Evolutionary conservation across 2,797 vertebrate species (phyloP).

Genomic region (Glyptemys insculpta): DNA sequence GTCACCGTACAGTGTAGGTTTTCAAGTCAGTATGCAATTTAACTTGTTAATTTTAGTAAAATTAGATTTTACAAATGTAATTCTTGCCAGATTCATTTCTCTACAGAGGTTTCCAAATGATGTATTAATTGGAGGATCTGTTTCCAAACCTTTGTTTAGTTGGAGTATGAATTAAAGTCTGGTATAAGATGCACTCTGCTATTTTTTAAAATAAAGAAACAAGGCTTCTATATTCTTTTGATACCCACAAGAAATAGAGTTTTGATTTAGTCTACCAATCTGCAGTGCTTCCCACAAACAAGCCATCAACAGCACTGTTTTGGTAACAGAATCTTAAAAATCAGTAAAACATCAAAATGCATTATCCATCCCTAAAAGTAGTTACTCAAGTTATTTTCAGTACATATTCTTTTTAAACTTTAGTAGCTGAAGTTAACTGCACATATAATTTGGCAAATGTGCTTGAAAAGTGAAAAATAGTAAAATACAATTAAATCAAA

Average conservation of each 20-base stretch:
- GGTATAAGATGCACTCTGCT: not conserved
- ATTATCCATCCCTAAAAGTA: not conserved
- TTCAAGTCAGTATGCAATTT: not conserved
- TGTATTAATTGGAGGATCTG: not conserved
- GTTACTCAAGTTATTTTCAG: not conserved
- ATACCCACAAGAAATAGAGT: rapidly evolving
- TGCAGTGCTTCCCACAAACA: not conserved
- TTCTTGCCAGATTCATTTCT: slow-evolving; percentile 20
- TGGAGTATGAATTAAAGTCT: not conserved
- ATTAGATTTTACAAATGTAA: slow-evolving; percentile 8
- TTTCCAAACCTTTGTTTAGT: not conserved
- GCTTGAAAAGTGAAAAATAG: not conserved
- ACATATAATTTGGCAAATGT: not conserved
- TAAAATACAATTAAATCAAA: not conserved
- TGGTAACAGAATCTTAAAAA: not conserved
- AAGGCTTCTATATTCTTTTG: not conserved
- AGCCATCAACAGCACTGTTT: not conserved
- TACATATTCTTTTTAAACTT: not conserved
- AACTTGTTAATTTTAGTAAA: slow-evolving; percentile 3
- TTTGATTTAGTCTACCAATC: not conserved
- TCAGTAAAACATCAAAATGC: not conserved
- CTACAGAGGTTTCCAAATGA: not conserved
- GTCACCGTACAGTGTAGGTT: not conserved
- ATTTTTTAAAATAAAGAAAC: not conserved
- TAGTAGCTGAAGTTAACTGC: rapidly evolving